These are phyloP conservation scores for Solen grandis DNA, from an alignment of 1,140 invertebrate species.

Conservation along the genomic window DNA sequence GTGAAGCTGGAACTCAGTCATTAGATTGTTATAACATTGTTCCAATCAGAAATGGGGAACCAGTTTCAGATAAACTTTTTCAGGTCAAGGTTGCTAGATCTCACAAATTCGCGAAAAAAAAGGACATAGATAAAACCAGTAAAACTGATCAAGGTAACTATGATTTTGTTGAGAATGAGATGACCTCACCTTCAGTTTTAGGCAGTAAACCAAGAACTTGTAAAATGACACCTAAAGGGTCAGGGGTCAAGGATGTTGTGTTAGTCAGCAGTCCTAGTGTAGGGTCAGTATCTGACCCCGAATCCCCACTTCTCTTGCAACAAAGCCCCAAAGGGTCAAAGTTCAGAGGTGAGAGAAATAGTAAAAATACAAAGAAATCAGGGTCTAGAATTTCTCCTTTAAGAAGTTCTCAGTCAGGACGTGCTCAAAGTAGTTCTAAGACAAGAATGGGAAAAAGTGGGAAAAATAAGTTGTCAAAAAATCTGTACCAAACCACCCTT, in stretches of 20 bases:
- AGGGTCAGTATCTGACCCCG: background rate
- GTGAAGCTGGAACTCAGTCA: conserved; percentile 1
- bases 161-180: background rate
- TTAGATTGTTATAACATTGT: conserved; percentile 44
- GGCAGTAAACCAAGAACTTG: background rate
- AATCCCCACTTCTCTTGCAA: conserved; percentile 21
- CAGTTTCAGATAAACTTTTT: conserved; percentile 11
- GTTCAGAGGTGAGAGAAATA: background rate
- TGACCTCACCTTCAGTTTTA: conserved; percentile 41
- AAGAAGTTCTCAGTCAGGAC: background rate
- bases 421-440: background rate
- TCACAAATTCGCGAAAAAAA: background rate
- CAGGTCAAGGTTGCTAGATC: conserved; percentile 19
- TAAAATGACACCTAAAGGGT: background rate
- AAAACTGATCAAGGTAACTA: background rate
- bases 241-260: background rate
- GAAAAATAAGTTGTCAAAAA: background rate
- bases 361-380: background rate
- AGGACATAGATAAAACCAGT: background rate
- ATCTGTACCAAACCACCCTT: conserved; percentile 26
- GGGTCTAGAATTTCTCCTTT: background rate
- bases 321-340: background rate
- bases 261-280: background rate
- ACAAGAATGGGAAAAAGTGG: no score
- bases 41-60: conserved; percentile 14